A percentile compares a stretch with the other conserved stretches of the same genome.
These are phyloP conservation scores for Fragum fragum DNA, from an alignment of 2,888 invertebrate species.

Conservation along the genomic window DNA sequence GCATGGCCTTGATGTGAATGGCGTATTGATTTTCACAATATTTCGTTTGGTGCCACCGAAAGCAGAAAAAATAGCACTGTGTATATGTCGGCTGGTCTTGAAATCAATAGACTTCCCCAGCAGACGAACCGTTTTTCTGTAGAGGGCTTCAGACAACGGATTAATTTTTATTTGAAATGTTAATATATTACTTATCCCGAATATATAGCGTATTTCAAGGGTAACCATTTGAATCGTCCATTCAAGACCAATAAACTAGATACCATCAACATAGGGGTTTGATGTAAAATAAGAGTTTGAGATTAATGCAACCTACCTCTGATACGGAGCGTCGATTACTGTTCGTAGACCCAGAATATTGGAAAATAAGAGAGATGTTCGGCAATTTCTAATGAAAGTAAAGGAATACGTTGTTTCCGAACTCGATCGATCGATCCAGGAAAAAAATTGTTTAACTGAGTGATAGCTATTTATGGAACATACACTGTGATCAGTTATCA, in stretches of 20 bases:
- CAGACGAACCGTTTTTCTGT: constrained; percentile 10
- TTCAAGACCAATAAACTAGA: too few species aligned
- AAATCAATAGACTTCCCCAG: constrained; percentile 18
- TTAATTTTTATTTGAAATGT: too few species aligned
- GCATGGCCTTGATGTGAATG: neutral
- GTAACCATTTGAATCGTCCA: too few species aligned
- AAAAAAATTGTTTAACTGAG: constrained; percentile 38
- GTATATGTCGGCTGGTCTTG: constrained; percentile 2
- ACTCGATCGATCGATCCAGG: constrained; percentile 30
- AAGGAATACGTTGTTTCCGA: constrained; percentile 24
- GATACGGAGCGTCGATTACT: neutral
- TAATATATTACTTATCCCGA: too few species aligned
- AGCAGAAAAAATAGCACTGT: neutral
- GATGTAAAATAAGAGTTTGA: too few species aligned
- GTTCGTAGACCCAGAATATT: constrained; percentile 37
- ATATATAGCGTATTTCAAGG: too few species aligned
- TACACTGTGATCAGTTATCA: neutral
- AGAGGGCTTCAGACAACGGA: too few species aligned
- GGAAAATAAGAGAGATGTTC: constrained; percentile 49
- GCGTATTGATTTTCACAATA: neutral
- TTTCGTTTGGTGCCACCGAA: constrained; percentile 11
- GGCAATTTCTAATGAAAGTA: constrained; percentile 25
- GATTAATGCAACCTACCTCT: too few species aligned
- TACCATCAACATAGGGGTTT: too few species aligned
- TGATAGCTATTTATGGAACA: constrained; percentile 18